Evolutionary conservation across 2,888 invertebrate species (phyloP).

Genomic region (Cantharis lateralis): DNA sequence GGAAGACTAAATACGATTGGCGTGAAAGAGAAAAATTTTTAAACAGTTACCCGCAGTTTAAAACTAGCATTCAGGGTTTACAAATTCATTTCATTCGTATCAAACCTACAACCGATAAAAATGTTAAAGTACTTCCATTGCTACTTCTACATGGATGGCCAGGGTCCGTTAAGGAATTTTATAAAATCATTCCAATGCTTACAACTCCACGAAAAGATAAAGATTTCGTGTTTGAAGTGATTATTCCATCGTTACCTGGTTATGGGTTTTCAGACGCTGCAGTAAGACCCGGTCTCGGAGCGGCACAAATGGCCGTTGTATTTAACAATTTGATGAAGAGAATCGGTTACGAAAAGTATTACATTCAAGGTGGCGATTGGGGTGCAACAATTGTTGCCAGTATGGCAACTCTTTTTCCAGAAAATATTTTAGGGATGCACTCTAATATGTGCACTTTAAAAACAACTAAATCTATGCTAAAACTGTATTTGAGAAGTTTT

Average conservation of each 20-base stretch:
- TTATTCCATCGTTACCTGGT: constrained; percentile 62
- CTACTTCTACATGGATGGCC: constrained; percentile 89
- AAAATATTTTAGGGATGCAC: constrained; percentile 61
- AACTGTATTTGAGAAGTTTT: constrained; percentile 25
- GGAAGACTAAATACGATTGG: constrained; percentile 75
- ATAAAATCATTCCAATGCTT: constrained; percentile 71
- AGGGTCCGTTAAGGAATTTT: constrained; percentile 83
- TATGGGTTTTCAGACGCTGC: constrained; percentile 62
- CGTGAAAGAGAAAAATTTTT: constrained; percentile 61
- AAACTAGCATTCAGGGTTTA: constrained; percentile 71
- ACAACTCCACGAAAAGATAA: constrained; percentile 57
- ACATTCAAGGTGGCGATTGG: constrained; percentile 82
- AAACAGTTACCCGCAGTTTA: constrained; percentile 70
- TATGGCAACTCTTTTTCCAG: constrained; percentile 67
- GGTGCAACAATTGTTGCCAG: constrained; percentile 66
- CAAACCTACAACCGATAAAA: constrained; percentile 56
- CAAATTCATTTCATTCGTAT: constrained; percentile 71
- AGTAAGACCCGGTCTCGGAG: constrained; percentile 60
- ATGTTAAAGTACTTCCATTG: constrained; percentile 63
- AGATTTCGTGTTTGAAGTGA: constrained; percentile 69
- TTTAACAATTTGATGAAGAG: constrained; percentile 71
- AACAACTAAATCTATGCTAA: constrained; percentile 22
- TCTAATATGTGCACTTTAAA: constrained; percentile 38
- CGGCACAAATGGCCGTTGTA: constrained; percentile 55
- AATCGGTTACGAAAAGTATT: constrained; percentile 68